Evolutionary conservation across 2,888 invertebrate genomes (phyloP).

Genomic region (Philopedon plagiatum): DNA sequence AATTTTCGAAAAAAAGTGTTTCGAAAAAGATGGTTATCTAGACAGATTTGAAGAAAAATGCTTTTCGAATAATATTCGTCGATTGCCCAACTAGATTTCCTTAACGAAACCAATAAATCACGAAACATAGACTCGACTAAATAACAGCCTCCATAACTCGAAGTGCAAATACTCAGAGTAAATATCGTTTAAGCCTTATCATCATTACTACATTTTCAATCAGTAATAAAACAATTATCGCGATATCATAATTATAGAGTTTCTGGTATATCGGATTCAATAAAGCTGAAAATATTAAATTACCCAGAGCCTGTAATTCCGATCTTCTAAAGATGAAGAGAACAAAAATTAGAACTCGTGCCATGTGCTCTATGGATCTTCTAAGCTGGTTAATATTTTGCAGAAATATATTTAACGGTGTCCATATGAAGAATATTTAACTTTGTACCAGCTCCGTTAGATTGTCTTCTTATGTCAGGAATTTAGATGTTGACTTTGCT

Average conservation of each 20-base stretch:
- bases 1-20: too few relatives aligned
- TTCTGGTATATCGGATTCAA: slow-evolving; percentile 43
- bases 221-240: slow-evolving; percentile 26
- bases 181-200: slow-evolving; percentile 5
- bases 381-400: neutral
- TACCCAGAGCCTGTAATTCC: slow-evolving; percentile 15
- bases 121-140: neutral
- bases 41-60: too few relatives aligned
- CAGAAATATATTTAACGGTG: slow-evolving; percentile 19
- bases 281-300: slow-evolving; percentile 54
- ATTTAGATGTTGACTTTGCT: too few relatives aligned
- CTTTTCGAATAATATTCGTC: too few relatives aligned
- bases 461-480: neutral
- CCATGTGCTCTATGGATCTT: slow-evolving; percentile 39
- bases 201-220: slow-evolving; percentile 8
- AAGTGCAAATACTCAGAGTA: neutral
- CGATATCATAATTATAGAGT: slow-evolving; percentile 24
- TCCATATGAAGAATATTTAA: slow-evolving; percentile 33
- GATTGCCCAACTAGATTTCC: too few relatives aligned
- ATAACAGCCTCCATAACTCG: neutral
- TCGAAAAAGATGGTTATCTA: too few relatives aligned
- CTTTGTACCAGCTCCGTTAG: neutral
- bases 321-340: slow-evolving; percentile 17
- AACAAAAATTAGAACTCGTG: slow-evolving; percentile 48
- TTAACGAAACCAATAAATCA: too few relatives aligned